Evolutionary conservation across 2,888 invertebrate species (phyloP).

Genomic region (Cenopis cana): DNA sequence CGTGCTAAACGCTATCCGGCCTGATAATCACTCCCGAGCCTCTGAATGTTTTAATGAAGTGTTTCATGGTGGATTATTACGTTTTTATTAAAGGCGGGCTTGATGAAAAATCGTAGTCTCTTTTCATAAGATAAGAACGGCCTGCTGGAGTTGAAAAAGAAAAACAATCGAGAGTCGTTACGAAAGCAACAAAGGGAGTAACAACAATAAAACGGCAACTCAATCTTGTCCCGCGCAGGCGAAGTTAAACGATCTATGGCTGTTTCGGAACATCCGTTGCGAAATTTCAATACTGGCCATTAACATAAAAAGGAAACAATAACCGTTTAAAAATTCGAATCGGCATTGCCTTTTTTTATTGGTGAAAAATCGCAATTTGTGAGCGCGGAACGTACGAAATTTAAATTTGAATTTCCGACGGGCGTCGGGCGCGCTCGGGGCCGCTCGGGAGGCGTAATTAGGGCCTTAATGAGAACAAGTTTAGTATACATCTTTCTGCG

Average conservation of each 20-base stretch:
- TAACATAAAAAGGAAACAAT: slow-evolving; percentile 84
- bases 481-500: slow-evolving; percentile 62
- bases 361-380: slow-evolving; percentile 78
- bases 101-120: slow-evolving; percentile 61
- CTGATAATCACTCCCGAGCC: slow-evolving; percentile 76
- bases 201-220: slow-evolving; percentile 74
- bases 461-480: slow-evolving; percentile 78
- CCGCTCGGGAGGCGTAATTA: slow-evolving; percentile 67
- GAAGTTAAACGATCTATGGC: slow-evolving; percentile 70
- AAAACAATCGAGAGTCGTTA: slow-evolving; percentile 68
- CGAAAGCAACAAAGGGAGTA: slow-evolving; percentile 69
- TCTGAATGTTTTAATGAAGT: slow-evolving; percentile 78
- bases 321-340: slow-evolving; percentile 81
- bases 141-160: slow-evolving; percentile 56
- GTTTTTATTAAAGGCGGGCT: slow-evolving; percentile 73
- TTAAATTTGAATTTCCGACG: slow-evolving; percentile 79
- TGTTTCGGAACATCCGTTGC: slow-evolving; percentile 71
- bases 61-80: slow-evolving; percentile 70
- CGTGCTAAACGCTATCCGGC: slow-evolving; percentile 69
- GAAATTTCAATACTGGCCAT: slow-evolving; percentile 79
- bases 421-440: slow-evolving; percentile 59
- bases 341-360: slow-evolving; percentile 77
- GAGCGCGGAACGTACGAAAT: slow-evolving; percentile 71
- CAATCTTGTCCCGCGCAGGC: slow-evolving; percentile 71
- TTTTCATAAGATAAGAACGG: slow-evolving; percentile 48